Evolutionary conservation across 1,140 invertebrate genomes (phyloP).

Genomic region (Homarus americanus): DNA sequence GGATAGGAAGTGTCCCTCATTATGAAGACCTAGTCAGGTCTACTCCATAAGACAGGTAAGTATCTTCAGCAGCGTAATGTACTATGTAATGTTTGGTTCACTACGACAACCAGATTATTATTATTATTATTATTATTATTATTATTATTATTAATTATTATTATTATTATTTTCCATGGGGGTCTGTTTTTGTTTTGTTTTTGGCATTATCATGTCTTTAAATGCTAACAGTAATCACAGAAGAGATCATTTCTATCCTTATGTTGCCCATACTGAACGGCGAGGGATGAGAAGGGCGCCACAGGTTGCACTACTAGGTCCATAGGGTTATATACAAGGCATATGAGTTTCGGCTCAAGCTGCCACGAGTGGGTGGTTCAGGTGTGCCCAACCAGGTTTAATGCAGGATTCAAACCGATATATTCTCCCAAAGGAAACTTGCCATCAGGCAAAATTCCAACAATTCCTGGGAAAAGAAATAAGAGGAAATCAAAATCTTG

Average conservation of each 20-base stretch:
- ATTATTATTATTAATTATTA: no score
- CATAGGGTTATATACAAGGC: constrained; percentile 65
- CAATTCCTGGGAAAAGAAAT: constrained; percentile 74
- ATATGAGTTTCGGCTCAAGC: constrained; percentile 35
- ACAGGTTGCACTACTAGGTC: constrained; percentile 43
- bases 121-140: no score
- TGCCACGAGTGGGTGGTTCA: constrained; percentile 39
- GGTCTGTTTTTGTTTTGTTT: constrained; percentile 13
- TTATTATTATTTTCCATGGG: neutral
- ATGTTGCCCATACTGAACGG: constrained; percentile 37
- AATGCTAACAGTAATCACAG: constrained; percentile 23
- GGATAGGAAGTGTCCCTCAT: constrained; percentile 58
- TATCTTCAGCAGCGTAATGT: neutral
- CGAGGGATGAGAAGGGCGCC: constrained; percentile 42
- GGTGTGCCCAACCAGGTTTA: constrained; percentile 70
- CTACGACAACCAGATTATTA: neutral
- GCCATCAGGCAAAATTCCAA: constrained; percentile 73
- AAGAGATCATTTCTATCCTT: constrained; percentile 22
- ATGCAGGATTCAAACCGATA: constrained; percentile 71
- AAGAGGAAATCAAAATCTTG: constrained; percentile 66
- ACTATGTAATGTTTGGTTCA: neutral
- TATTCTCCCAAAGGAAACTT: constrained; percentile 74
- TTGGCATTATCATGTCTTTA: neutral
- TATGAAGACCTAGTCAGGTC: neutral
- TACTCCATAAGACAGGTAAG: neutral